Evolutionary conservation across 2,888 invertebrate genomes (phyloP).

Genomic region (Philopedon plagiatum): DNA sequence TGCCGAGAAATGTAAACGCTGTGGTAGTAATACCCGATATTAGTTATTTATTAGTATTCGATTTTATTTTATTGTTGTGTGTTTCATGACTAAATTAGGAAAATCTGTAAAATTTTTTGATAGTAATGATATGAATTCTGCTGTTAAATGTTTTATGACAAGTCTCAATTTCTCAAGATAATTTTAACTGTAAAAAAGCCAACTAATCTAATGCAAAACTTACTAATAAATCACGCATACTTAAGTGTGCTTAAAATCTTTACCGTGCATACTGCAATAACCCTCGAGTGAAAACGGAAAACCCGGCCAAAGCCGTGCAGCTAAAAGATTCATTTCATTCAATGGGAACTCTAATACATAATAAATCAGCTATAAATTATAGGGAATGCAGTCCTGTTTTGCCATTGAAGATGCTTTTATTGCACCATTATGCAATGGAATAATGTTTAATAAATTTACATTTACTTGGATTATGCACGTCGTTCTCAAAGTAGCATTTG

Average conservation of each 20-base stretch:
- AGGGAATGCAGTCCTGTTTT: conserved; percentile 30
- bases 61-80: no score
- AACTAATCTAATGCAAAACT: neutral
- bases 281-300: neutral
- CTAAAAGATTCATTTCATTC: conserved; percentile 14
- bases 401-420: conserved; percentile 25
- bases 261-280: neutral
- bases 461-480: conserved; percentile 16
- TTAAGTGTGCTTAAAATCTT: neutral
- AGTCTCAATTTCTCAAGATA: no score
- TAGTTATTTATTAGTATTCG: no score
- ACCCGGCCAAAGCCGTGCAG: neutral
- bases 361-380: conserved; percentile 27
- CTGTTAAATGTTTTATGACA: no score
- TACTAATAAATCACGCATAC: neutral
- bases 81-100: no score
- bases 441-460: conserved; percentile 18
- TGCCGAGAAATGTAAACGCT: no score
- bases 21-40: no score
- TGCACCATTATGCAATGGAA: conserved; percentile 27
- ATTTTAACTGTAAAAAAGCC: no score
- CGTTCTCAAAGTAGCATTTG: no score
- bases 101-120: no score
- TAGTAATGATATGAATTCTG: no score
- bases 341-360: conserved; percentile 29